Percentiles rank a stretch among this genome's conserved stretches.
phyloP scores from a whole-genome alignment of 1,140 invertebrate species.

The Riptortus pedestris region DNA sequence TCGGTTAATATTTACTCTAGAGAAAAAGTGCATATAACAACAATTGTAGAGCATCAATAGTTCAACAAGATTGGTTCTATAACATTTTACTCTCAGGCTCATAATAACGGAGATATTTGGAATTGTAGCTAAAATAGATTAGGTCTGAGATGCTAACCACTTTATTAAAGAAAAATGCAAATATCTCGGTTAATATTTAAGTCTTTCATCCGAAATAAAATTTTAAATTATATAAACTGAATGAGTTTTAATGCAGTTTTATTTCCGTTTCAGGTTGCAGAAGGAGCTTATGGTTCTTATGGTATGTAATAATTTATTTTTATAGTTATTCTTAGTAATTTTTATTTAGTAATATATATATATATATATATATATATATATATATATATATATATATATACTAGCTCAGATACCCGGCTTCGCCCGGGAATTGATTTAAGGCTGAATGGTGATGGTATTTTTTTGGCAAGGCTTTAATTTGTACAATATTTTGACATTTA shows the following conservation, averaged over 20 bases:
- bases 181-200: background rate
- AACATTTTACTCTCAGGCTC: background rate
- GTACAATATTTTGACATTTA: too few relatives aligned
- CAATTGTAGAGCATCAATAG: too few relatives aligned
- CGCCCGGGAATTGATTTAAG: background rate
- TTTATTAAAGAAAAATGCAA: background rate
- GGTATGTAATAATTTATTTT: conserved; percentile 35
- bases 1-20: too few relatives aligned
- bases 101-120: background rate
- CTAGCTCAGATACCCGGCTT: background rate
- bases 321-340: conserved; percentile 1
- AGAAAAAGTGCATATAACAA: too few relatives aligned
- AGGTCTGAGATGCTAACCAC: conserved; percentile 2
- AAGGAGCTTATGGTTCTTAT: conserved; percentile 74
- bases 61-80: too few relatives aligned
- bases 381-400: too few relatives aligned
- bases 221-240: background rate
- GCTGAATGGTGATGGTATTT: background rate
- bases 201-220: background rate
- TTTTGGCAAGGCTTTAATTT: background rate
- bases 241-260: conserved; percentile 18
- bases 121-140: background rate
- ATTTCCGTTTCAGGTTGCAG: conserved; percentile 52
- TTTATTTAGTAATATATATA: background rate
- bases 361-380: too few relatives aligned